Conservation (phyloP, 2,113 vertebrate genomes). For the Spermophilus dauricus region DNA sequence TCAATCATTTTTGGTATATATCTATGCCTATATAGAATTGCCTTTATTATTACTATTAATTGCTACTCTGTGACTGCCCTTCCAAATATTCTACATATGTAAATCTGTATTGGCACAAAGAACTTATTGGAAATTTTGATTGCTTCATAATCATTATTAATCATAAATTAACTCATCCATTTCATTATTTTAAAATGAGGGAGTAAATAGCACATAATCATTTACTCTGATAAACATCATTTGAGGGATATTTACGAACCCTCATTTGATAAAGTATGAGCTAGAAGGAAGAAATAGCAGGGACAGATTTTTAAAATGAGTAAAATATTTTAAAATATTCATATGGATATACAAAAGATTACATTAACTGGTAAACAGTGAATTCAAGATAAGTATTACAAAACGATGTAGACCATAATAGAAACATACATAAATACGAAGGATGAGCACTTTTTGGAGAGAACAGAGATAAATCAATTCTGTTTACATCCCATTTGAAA, state of each 20-base stretch:
- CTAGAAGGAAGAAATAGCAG: neutral
- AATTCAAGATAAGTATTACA: neutral
- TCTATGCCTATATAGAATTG: neutral
- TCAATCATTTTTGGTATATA: neutral
- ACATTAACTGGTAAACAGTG: neutral
- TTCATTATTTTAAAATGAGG: neutral
- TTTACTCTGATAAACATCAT: neutral
- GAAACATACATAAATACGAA: neutral
- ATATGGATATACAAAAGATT: neutral
- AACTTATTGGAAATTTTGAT: neutral
- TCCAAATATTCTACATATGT: neutral
- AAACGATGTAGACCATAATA: neutral
- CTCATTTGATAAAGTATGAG: neutral
- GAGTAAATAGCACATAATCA: neutral
- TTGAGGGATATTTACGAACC: neutral
- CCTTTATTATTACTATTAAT: neutral
- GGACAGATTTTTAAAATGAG: neutral
- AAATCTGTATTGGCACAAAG: neutral
- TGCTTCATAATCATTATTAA: neutral
- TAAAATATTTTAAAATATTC: neutral
- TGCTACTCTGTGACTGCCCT: neutral
- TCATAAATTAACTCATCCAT: neutral
- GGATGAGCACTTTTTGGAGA: neutral
- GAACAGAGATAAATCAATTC: neutral
- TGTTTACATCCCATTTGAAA: neutral